These are phyloP conservation scores for Iphiclides podalirius DNA, from an alignment of 2,888 invertebrate genomes.

Conservation along the genomic window DNA sequence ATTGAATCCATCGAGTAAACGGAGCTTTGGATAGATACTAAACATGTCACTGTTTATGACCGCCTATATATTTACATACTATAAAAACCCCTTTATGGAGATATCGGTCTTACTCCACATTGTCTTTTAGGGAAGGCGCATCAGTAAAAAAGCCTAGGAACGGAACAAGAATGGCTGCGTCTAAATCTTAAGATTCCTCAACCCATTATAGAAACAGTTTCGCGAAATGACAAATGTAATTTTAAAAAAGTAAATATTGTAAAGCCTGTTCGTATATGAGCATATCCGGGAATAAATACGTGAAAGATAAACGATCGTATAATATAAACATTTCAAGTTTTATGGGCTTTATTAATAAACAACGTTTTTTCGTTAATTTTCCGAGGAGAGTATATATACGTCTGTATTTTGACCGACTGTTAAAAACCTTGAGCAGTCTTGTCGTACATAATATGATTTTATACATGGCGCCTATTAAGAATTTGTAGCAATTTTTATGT, in stretches of 20 bases:
- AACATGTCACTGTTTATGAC: constrained; percentile 5
- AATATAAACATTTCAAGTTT: no score
- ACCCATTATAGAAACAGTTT: constrained; percentile 5
- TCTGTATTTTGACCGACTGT: no score
- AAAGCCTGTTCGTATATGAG: no score
- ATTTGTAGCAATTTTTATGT: no score
- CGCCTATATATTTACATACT: constrained; percentile 6
- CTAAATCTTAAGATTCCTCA: constrained; percentile 2
- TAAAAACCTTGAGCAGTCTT: no score
- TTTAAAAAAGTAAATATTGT: not conserved
- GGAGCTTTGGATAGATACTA: not conserved
- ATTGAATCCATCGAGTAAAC: not conserved
- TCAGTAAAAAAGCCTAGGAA: constrained; percentile 10
- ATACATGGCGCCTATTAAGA: no score
- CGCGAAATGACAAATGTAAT: not conserved
- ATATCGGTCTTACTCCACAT: constrained; percentile 5
- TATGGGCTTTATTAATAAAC: no score
- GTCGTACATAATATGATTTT: no score
- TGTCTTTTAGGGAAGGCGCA: constrained; percentile 10
- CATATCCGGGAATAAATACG: no score
- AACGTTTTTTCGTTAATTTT: no score
- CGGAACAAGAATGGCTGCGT: constrained; percentile 8
- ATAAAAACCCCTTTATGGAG: constrained; percentile 14
- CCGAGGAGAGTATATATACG: no score
- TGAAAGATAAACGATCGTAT: no score